Evolutionary conservation across 2,888 invertebrate genomes (phyloP), one percentile per base, ranked within the genome.

Genomic region (Cataglyphis livida): DNA sequence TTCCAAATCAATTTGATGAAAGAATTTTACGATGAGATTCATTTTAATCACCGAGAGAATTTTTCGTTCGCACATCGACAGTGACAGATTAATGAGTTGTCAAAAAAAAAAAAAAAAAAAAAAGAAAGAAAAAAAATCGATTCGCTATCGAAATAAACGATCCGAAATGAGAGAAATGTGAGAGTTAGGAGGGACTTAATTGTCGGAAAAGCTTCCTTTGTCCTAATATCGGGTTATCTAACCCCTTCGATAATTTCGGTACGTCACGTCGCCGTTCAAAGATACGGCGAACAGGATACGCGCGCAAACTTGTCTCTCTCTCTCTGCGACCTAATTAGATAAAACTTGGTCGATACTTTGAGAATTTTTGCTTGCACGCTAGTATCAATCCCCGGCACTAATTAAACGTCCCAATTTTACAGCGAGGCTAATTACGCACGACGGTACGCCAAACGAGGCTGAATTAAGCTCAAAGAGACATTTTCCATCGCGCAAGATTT

Each of bases 371-470:
- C 61, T 66, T 4, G 66, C 57, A 61, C 54, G 83, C 59, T 18
- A 32, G 66, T 82, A 79, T 79, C 83, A 83, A 81, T 83, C 70
- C 81, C 44, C 41, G 41, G 41, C 35, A 44, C 83, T 81, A 83
- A 83, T 83, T 83, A 81, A 81, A 75, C 75, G 41, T 54, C 64
- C 71, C 57, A 35, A 83, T 83, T 65, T 83, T 35, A 71, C 71
- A 48, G 81, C 28, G 57, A 7, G 51, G 57, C 71, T 81, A 83
- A 83, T 83, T 83, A 79, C 35, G 35, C 35, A 35, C 70, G 1
- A 0, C 79, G 44, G 51, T 59, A n/a, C 68, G 54, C 57, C 66
- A 51, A 78, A 68, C 59, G 82, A 62, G 38, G 35, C 48, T 12
- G 64, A 54, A 57, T 59, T 65, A 54, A 10, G 44, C 48, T 38